Evolutionary conservation across 2,888 invertebrate genomes (phyloP).

Genomic region (Caenorhabditis panamensis): DNA sequence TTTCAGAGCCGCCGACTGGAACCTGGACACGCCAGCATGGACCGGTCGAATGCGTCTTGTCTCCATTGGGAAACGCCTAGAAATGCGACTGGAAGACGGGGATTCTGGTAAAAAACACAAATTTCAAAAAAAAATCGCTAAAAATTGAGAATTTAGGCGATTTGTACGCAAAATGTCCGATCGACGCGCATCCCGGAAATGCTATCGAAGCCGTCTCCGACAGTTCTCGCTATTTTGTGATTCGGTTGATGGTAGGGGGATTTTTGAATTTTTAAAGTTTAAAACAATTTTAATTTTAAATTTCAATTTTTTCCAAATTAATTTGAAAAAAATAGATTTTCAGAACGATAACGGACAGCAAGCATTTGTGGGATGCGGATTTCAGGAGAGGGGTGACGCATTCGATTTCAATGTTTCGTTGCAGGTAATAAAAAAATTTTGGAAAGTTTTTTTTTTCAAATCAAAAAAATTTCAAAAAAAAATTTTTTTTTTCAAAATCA

Average conservation of each 20-base stretch:
- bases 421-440: slow-evolving; percentile 85
- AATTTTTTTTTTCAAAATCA: too few relatives aligned
- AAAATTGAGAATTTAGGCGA: slow-evolving; percentile 83
- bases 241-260: slow-evolving; percentile 93
- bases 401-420: slow-evolving; percentile 98
- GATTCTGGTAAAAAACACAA: slow-evolving; percentile 88
- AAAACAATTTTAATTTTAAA: too few relatives aligned
- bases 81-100: slow-evolving; percentile 96
- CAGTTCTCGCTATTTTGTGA: slow-evolving; percentile 85
- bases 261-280: neutral
- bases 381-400: slow-evolving; percentile 97
- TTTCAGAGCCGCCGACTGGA: slow-evolving; percentile 98
- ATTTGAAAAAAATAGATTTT: slow-evolving; percentile 83
- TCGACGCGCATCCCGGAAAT: slow-evolving; percentile 94
- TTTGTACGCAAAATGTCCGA: slow-evolving; percentile 95
- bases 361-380: slow-evolving; percentile 97
- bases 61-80: slow-evolving; percentile 90
- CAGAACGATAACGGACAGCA: slow-evolving; percentile 85
- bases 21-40: slow-evolving; percentile 97
- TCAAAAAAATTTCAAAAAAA: neutral
- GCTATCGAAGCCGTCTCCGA: slow-evolving; percentile 96
- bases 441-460: neutral
- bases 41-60: slow-evolving; percentile 95
- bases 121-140: neutral
- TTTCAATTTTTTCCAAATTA: too few relatives aligned